Evolutionary conservation across 1,140 invertebrate species (phyloP).

Genomic region (Bicyclus anynana): DNA sequence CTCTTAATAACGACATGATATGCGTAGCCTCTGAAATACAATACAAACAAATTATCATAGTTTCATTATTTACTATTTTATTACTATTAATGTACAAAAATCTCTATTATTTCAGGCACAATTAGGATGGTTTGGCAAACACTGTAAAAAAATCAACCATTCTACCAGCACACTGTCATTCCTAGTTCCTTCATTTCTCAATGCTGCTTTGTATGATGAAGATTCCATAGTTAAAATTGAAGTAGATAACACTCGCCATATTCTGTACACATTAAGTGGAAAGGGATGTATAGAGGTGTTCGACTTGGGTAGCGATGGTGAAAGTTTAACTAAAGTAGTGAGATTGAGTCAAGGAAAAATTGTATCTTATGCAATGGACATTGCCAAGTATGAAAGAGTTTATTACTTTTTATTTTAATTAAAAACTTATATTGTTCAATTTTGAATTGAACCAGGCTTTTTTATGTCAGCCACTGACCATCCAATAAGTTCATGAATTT

Average conservation of each 20-base stretch:
- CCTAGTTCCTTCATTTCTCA: slow-evolving; percentile 93
- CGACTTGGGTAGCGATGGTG: slow-evolving; percentile 91
- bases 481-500: too few species aligned
- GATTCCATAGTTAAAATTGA: slow-evolving; percentile 94
- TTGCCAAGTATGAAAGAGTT: slow-evolving; percentile 88
- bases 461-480: too few species aligned
- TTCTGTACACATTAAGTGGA: slow-evolving; percentile 93
- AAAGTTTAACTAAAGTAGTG: slow-evolving; percentile 83
- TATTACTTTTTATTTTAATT: too few species aligned
- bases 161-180: slow-evolving; percentile 92
- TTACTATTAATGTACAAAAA: too few species aligned
- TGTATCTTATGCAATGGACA: slow-evolving; percentile 85
- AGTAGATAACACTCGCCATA: slow-evolving; percentile 92
- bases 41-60: too few species aligned
- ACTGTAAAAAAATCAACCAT: slow-evolving; percentile 96
- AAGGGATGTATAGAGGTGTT: slow-evolving; percentile 91
- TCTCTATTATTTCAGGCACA: slow-evolving; percentile 78
- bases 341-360: slow-evolving; percentile 89
- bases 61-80: not conserved
- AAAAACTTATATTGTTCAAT: too few species aligned
- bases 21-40: too few species aligned
- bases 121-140: slow-evolving; percentile 95
- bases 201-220: slow-evolving; percentile 89
- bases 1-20: too few species aligned
- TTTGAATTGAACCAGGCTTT: too few species aligned